phyloP scores from a whole-genome alignment of 2,797 vertebrate genomes.

The Carapus acus region DNA sequence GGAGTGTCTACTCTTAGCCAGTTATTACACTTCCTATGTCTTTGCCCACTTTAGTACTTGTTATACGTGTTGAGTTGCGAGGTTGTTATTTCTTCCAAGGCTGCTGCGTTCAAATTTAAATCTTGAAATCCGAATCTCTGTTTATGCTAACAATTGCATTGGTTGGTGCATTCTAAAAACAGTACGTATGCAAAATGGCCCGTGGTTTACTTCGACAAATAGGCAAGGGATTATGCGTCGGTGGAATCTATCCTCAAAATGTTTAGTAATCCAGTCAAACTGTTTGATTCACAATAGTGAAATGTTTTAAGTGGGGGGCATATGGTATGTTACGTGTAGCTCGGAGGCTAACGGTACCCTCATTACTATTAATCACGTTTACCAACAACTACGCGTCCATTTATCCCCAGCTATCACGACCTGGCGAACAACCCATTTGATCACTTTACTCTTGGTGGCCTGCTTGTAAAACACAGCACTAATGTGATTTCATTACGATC shows the following conservation, averaged over 20 bases:
- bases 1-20: not conserved
- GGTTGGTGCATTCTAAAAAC: constrained; percentile 4
- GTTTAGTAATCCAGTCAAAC: too few relatives aligned
- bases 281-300: too few relatives aligned
- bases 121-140: not conserved
- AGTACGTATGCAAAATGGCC: not conserved
- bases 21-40: not conserved
- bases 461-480: accelerated
- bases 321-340: constrained; percentile 6
- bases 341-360: constrained; percentile 23
- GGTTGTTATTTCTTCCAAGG: accelerated
- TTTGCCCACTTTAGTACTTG: not conserved
- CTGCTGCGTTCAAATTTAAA: not conserved
- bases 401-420: not conserved
- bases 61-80: not conserved
- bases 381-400: constrained; percentile 32
- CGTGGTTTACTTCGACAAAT: not conserved
- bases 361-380: constrained; percentile 41
- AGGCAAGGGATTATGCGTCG: not conserved
- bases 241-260: not conserved
- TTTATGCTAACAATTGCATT: constrained; percentile 13
- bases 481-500: accelerated
- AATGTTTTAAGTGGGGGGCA: constrained; percentile 5
- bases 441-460: accelerated
- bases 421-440: accelerated